Percentiles rank a stretch among this genome's conserved stretches.
phyloP scores from a whole-genome alignment of 2,797 vertebrate genomes.

The Lepus townsendii region DNA sequence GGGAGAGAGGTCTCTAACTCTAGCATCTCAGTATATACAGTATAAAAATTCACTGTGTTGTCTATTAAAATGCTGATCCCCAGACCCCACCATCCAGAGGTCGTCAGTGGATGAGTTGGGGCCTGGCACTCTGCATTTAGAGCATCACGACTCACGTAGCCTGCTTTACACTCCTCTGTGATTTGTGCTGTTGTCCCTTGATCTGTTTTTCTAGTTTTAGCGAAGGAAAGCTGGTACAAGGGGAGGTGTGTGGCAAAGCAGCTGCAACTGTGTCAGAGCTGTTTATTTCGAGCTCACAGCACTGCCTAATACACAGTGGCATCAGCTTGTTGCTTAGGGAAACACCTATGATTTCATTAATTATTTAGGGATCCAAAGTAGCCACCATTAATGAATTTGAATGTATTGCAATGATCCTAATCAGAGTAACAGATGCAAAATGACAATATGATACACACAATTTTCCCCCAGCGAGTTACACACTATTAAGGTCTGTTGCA shows the following conservation, averaged over 20 bases:
- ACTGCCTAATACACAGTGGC: conserved; percentile 50
- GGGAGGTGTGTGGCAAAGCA: conserved; percentile 16
- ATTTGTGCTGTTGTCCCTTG: not conserved
- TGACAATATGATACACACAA: conserved; percentile 80
- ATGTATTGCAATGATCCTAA: conserved; percentile 83
- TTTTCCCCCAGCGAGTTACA: conserved; percentile 80
- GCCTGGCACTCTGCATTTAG: not conserved
- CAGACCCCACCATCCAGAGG: not conserved
- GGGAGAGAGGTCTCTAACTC: not conserved
- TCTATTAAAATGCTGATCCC: not conserved
- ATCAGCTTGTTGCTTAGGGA: conserved; percentile 74
- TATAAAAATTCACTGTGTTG: not conserved
- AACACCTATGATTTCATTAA: conserved; percentile 83
- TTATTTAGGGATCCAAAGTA: conserved; percentile 82
- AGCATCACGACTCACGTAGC: no score
- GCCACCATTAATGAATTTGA: conserved; percentile 83
- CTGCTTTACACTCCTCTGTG: not conserved
- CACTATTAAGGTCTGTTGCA: conserved; percentile 84
- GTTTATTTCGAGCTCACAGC: conserved; percentile 59
- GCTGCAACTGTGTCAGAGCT: conserved; percentile 63
- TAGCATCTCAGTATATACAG: not conserved
- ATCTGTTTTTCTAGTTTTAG: not conserved
- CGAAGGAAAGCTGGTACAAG: not conserved
- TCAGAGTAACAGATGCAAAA: conserved; percentile 85
- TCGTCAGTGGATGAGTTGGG: not conserved